These are phyloP conservation scores for Platygyra sinensis DNA, from an alignment of 64 coral and sea anemone species.

Conservation along the genomic window DNA sequence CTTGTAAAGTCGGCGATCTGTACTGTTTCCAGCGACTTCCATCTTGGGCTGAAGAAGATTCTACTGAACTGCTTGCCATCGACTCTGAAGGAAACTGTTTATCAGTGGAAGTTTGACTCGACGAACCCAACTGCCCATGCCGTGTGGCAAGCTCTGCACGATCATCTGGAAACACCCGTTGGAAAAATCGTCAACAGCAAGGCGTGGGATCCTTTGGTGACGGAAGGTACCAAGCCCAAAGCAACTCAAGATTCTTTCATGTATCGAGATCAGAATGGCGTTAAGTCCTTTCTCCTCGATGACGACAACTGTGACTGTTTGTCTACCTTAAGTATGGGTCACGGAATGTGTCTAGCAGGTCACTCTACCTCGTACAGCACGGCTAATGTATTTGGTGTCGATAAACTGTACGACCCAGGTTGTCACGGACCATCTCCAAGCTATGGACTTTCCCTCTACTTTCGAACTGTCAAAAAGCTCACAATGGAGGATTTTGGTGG, in stretches of 20 bases:
- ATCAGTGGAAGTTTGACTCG: slow-evolving; percentile 69
- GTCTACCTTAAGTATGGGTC: slow-evolving; percentile 61
- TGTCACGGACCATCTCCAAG: slow-evolving; percentile 46
- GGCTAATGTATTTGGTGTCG: slow-evolving; percentile 57
- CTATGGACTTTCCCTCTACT: slow-evolving; percentile 67
- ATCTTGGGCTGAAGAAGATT: slow-evolving; percentile 50
- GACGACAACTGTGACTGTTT: slow-evolving; percentile 76
- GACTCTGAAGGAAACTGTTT: slow-evolving; percentile 60
- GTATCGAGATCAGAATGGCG: slow-evolving; percentile 62
- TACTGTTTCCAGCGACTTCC: slow-evolving; percentile 60
- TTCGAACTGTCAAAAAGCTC: slow-evolving; percentile 10
- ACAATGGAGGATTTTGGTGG: slow-evolving; percentile 48
- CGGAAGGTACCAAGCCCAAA: slow-evolving; percentile 38
- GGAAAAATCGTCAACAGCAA: slow-evolving; percentile 45
- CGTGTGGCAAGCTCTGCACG: slow-evolving; percentile 61
- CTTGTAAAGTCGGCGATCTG: neutral
- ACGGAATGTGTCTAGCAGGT: slow-evolving; percentile 55
- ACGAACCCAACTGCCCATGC: slow-evolving; percentile 72
- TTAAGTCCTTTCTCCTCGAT: slow-evolving; percentile 69
- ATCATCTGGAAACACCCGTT: slow-evolving; percentile 38
- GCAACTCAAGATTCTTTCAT: slow-evolving; percentile 66
- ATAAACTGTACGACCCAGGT: slow-evolving; percentile 65
- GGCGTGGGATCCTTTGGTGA: slow-evolving; percentile 2
- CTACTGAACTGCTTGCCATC: slow-evolving; percentile 48
- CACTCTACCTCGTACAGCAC: slow-evolving; percentile 25